Percentiles rank a stretch among this genome's conserved stretches.
phyloP scores from a whole-genome alignment of 1,140 invertebrate genomes.

The Drosophila kepulauana region DNA sequence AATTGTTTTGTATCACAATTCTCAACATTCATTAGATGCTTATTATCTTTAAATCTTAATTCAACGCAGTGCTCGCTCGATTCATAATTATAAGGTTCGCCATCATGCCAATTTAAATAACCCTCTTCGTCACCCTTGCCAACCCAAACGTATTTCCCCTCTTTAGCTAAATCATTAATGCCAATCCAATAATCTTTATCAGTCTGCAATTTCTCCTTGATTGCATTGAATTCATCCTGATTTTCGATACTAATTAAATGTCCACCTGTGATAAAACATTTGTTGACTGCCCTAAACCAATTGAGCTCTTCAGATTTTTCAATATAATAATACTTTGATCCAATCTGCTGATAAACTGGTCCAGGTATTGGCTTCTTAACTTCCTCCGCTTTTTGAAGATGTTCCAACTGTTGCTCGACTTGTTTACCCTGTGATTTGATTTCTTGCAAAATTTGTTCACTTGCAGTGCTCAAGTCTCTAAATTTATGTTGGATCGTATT shows the following conservation, averaged over 20 bases:
- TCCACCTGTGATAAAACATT: not conserved
- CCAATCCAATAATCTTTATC: constrained; percentile 18
- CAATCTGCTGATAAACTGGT: not conserved
- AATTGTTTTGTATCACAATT: not conserved
- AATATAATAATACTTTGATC: constrained; percentile 13
- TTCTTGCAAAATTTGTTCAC: not conserved
- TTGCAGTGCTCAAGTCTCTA: not conserved
- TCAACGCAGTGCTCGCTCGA: constrained; percentile 7
- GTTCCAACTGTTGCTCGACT: too few species aligned
- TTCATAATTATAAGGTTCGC: not conserved
- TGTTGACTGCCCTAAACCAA: not conserved
- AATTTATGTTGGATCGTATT: not conserved
- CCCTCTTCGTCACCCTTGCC: not conserved
- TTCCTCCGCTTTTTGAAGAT: too few species aligned
- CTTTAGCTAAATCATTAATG: constrained; percentile 9
- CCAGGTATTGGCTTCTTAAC: too few species aligned
- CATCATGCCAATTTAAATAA: not conserved
- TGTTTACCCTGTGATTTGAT: too few species aligned
- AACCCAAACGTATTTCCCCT: not conserved
- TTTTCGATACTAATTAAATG: constrained; percentile 8
- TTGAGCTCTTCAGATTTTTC: not conserved
- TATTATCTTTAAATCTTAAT: not conserved
- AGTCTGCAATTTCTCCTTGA: not conserved
- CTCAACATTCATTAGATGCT: constrained; percentile 19
- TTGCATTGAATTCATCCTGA: not conserved